Base-by-base conservation (phyloP, 2,113 vertebrate species). In the Camelus bactrianus region DNA sequence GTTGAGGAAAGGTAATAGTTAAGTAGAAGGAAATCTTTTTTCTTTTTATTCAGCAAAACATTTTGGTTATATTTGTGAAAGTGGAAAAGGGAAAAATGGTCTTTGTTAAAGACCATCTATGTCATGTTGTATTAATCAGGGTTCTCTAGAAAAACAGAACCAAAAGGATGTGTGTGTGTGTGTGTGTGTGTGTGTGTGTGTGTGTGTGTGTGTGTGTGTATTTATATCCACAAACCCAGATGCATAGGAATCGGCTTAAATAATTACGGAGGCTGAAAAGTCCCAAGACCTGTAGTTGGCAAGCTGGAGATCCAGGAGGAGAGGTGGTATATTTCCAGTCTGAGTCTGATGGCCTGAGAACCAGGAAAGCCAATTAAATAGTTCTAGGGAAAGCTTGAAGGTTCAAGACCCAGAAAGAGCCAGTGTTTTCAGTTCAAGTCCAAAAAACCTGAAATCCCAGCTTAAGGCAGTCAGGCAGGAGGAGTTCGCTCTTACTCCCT, bases 61-160 rank as follows among this genome's bases (percentile, higher is more conserved):
- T 32, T 75, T 80, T 83, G 16, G 24, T 80, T 79, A 50, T 60
- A 76, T 87, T 88, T 96, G 5, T 86, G 64, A 89, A 89, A 92
- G 62, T 22, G 79, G 54, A 75, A 46, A 48, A 77, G 38, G 32
- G 42, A 13, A 62, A 85, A 80, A 83, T 81, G 46, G n/a, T 81
- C 65, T 95, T 96, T 96, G 91, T 81, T 95, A 60, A 48, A 84
- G 48, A 48, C 22, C 16, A 22, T 87, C 20, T 17, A 4, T 86
- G 35, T 52, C 46, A 35, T 87, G 26, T 28, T 22, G 5, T 91
- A 35, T 83, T 60, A 79, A 32, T 50, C 72, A 93, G 12, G 24
- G 12, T 84, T 94, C 52, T 64, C 42, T n/a, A 56, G 69, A 91
- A 46, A 96, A 93, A 84, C 15, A 48, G 75, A 96, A 64, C 46